These are phyloP conservation scores for Lypha dubia DNA, from an alignment of 2,888 invertebrate genomes.

Conservation along the genomic window DNA sequence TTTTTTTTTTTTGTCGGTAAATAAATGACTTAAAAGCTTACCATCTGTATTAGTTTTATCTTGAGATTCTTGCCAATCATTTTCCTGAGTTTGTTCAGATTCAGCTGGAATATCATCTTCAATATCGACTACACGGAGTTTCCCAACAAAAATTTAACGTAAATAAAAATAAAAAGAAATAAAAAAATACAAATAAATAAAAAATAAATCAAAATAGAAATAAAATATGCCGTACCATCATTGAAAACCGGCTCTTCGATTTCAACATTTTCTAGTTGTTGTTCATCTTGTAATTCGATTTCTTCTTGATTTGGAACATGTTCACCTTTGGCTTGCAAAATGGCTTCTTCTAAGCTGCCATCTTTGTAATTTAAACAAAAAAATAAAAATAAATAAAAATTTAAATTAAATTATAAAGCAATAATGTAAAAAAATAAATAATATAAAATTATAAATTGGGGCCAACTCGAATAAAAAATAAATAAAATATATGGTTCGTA, in stretches of 20 bases:
- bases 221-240: constrained; percentile 82
- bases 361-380: constrained; percentile 80
- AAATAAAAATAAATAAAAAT: constrained; percentile 70
- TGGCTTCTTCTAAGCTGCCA: constrained; percentile 87
- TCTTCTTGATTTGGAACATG: constrained; percentile 83
- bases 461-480: not conserved
- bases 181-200: constrained; percentile 68
- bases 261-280: constrained; percentile 78
- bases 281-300: constrained; percentile 81
- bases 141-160: constrained; percentile 36
- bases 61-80: constrained; percentile 73
- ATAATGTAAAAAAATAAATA: not conserved
- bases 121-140: constrained; percentile 60
- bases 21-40: constrained; percentile 73
- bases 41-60: constrained; percentile 78
- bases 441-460: not conserved
- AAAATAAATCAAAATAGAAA: constrained; percentile 74
- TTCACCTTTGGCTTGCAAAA: constrained; percentile 85
- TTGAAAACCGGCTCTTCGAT: constrained; percentile 81
- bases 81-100: constrained; percentile 74
- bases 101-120: constrained; percentile 74
- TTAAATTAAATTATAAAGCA: constrained; percentile 59
- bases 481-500: constrained; percentile 16
- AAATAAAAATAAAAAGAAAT: constrained; percentile 53
- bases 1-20: no score